Conservation (phyloP, 2,113 vertebrate species). For the Equus quagga region DNA sequence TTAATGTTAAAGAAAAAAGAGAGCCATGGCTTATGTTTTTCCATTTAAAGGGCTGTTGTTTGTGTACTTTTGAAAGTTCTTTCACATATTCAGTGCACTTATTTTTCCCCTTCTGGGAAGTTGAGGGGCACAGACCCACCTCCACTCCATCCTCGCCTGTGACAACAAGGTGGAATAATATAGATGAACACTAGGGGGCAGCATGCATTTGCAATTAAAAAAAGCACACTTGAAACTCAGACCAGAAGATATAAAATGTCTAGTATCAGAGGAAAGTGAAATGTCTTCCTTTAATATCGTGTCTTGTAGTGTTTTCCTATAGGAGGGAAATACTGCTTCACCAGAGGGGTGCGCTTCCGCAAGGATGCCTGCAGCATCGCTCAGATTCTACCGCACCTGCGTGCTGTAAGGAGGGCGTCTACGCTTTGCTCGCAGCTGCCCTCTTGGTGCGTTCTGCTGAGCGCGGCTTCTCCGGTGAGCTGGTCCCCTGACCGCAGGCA, state of each 20-base stretch:
- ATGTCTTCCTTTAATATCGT: not conserved
- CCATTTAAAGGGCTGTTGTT: not conserved
- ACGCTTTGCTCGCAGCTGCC: not conserved
- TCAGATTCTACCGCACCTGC: not conserved
- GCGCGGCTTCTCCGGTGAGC: not conserved
- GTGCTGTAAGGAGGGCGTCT: not conserved
- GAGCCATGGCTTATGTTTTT: not conserved
- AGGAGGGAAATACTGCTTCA: not conserved
- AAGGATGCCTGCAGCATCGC: not conserved
- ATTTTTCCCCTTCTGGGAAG: not conserved
- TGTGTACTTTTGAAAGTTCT: not conserved
- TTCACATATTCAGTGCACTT: not conserved
- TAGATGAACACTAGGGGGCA: constrained; percentile 43
- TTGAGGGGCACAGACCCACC: not conserved
- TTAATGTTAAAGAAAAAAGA: not conserved
- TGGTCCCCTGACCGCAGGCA: rapidly evolving
- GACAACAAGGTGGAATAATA: not conserved
- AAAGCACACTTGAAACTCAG: not conserved
- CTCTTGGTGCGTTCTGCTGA: too few relatives aligned
- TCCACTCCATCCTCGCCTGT: rapidly evolving
- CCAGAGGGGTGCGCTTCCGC: not conserved
- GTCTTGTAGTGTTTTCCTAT: not conserved
- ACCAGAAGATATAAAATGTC: not conserved
- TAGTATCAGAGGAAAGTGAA: not conserved
- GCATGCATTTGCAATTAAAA: not conserved